Conservation (phyloP, 2,797 vertebrate genomes). For the Mus caroli region DNA sequence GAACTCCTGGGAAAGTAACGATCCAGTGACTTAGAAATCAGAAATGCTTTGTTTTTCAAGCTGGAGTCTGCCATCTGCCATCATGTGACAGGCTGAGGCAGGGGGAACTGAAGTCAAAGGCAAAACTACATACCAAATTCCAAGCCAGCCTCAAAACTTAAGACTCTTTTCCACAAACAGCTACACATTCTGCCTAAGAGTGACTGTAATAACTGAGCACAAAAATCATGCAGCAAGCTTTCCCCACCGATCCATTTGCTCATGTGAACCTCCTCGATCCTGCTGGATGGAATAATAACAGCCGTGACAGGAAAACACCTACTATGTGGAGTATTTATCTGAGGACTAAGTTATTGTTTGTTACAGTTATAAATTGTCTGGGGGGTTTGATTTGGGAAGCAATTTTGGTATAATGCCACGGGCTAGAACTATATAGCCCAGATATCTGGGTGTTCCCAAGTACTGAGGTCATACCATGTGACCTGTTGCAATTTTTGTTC, state of each 20-base stretch:
- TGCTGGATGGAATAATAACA: neutral
- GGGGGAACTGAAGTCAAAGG: neutral
- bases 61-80: neutral
- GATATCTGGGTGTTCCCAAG: too few relatives aligned
- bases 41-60: neutral
- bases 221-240: neutral
- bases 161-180: neutral
- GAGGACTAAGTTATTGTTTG: neutral
- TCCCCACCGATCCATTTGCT: neutral
- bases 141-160: neutral
- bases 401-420: neutral
- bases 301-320: neutral
- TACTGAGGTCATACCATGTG: too few relatives aligned
- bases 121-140: neutral
- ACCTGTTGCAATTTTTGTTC: neutral
- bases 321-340: neutral
- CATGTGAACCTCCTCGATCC: neutral
- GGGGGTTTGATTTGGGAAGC: neutral
- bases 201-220: conserved; percentile 17
- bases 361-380: neutral
- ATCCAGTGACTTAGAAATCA: neutral
- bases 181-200: conserved; percentile 6
- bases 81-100: neutral
- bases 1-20: conserved; percentile 1
- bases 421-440: neutral